Conservation (phyloP, 2,888 invertebrate genomes). For the Clivina fossor region DNA sequence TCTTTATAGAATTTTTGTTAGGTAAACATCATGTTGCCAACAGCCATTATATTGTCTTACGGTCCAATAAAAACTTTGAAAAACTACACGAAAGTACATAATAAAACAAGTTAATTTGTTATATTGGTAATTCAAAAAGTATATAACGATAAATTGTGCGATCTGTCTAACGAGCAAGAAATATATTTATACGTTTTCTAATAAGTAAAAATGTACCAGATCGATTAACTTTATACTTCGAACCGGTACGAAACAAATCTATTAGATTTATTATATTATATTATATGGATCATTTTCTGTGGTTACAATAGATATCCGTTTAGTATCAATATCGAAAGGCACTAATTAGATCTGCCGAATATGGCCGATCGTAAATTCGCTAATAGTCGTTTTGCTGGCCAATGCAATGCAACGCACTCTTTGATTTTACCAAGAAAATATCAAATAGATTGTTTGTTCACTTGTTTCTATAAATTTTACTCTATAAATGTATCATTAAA, state of each 20-base stretch:
- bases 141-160: slow-evolving; percentile 28
- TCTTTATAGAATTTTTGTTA: slow-evolving; percentile 29
- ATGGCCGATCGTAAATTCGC: slow-evolving; percentile 19
- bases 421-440: no score
- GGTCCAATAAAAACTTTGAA: slow-evolving; percentile 14
- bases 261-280: slow-evolving; percentile 19
- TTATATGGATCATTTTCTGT: slow-evolving; percentile 17
- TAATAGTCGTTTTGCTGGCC: no score
- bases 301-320: slow-evolving; percentile 13
- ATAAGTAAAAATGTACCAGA: slow-evolving; percentile 24
- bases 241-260: slow-evolving; percentile 20
- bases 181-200: slow-evolving; percentile 30
- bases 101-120: slow-evolving; percentile 34
- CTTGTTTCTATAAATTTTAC: no score
- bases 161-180: slow-evolving; percentile 33
- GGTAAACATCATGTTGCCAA: slow-evolving; percentile 23
- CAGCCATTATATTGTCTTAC: slow-evolving; percentile 26
- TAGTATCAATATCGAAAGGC: slow-evolving; percentile 19
- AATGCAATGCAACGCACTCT: no score
- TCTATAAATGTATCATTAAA: no score
- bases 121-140: slow-evolving; percentile 30
- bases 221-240: slow-evolving; percentile 15
- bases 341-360: slow-evolving; percentile 23
- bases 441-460: no score
- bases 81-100: slow-evolving; percentile 21